phyloP scores from a whole-genome alignment of 2,797 vertebrate genomes.

The Leuciscus waleckii region DNA sequence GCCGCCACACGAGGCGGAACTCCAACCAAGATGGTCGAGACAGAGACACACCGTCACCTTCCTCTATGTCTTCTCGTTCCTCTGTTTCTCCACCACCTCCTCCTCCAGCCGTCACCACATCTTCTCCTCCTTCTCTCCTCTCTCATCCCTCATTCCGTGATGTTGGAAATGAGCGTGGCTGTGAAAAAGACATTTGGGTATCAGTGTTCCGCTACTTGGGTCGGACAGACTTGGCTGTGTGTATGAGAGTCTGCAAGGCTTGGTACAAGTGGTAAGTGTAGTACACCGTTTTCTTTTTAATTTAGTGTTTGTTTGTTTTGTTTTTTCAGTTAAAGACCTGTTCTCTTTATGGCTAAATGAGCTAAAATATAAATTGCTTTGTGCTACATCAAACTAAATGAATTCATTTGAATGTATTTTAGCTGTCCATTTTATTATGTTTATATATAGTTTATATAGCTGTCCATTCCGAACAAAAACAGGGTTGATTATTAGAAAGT shows the following conservation, averaged over 20 bases:
- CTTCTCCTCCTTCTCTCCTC: slow-evolving; percentile 74
- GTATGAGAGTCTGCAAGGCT: slow-evolving; percentile 98
- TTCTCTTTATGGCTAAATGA: not conserved
- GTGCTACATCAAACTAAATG: not conserved
- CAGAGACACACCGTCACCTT: slow-evolving; percentile 64
- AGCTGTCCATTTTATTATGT: not conserved
- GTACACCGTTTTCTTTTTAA: not conserved
- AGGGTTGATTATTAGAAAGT: not conserved
- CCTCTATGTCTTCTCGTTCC: slow-evolving; percentile 70
- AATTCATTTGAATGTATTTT: not conserved
- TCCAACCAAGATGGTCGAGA: slow-evolving; percentile 63
- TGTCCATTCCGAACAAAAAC: not conserved
- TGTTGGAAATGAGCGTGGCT: slow-evolving; percentile 84
- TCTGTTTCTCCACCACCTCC: slow-evolving; percentile 65
- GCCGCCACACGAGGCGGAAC: slow-evolving; percentile 56
- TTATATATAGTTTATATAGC: not conserved
- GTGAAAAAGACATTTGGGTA: slow-evolving; percentile 97
- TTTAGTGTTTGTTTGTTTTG: too few relatives aligned
- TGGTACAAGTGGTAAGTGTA: slow-evolving; percentile 97
- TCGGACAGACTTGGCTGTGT: slow-evolving; percentile 91
- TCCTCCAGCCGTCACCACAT: slow-evolving; percentile 55
- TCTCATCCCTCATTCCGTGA: slow-evolving; percentile 82
- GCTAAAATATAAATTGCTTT: not conserved
- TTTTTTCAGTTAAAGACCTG: not conserved
- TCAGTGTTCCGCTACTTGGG: slow-evolving; percentile 93